Evolutionary conservation across 2,888 invertebrate genomes (phyloP).

Genomic region (Diloba caeruleocephala): DNA sequence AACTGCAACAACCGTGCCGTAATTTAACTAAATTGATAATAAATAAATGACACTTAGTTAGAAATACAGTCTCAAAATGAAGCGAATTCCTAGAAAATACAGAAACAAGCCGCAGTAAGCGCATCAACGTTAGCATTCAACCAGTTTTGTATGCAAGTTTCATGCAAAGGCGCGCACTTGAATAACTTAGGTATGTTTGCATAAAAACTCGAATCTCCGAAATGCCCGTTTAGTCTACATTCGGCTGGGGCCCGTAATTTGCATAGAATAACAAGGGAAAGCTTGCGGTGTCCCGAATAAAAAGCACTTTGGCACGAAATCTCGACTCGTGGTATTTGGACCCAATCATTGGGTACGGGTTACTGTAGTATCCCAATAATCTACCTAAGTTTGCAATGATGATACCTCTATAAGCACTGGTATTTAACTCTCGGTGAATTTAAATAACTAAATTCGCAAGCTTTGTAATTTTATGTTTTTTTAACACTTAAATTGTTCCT

Average conservation of each 20-base stretch:
- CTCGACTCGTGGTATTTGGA: conserved; percentile 68
- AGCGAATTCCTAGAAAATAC: conserved; percentile 48
- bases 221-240: conserved; percentile 83
- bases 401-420: conserved; percentile 51
- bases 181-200: conserved; percentile 86
- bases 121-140: conserved; percentile 77
- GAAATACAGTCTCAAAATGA: conserved; percentile 45
- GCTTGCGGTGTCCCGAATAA: conserved; percentile 71
- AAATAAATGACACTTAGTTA: conserved; percentile 52
- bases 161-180: conserved; percentile 83
- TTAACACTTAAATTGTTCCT: no score
- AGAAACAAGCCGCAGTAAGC: conserved; percentile 55
- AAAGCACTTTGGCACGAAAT: conserved; percentile 68
- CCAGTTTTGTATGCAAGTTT: conserved; percentile 81
- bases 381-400: conserved; percentile 53
- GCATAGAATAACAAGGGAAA: conserved; percentile 86
- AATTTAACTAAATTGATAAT: conserved; percentile 52
- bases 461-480: conserved; percentile 40
- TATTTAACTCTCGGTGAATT: conserved; percentile 54
- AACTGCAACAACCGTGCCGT: no score
- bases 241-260: conserved; percentile 78
- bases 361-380: conserved; percentile 55
- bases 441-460: conserved; percentile 50
- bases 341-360: conserved; percentile 66
- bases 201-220: conserved; percentile 86